Evolutionary conservation across 1,140 invertebrate species (phyloP).

Genomic region (Cepaea nemoralis): DNA sequence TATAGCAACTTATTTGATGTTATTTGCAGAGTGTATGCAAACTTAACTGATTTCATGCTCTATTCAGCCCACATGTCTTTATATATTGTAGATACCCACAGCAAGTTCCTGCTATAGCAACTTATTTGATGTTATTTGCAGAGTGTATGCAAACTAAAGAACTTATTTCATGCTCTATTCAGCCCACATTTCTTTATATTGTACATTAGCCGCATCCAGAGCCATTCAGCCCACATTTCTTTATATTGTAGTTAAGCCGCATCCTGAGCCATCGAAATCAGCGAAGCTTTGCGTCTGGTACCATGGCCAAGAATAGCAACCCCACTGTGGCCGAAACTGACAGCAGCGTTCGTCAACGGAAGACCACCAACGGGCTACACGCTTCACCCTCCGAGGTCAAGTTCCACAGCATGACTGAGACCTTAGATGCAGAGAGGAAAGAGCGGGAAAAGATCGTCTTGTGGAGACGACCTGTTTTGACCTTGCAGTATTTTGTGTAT

Average conservation of each 20-base stretch:
- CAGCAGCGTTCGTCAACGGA: slow-evolving; percentile 14
- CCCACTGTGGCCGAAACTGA: background rate
- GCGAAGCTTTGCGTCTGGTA: slow-evolving; percentile 22
- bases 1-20: no score
- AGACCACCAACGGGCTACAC: slow-evolving; percentile 46
- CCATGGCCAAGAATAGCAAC: slow-evolving; percentile 26
- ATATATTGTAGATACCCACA: no score
- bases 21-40: no score
- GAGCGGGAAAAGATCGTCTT: slow-evolving; percentile 81
- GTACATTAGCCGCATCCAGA: background rate
- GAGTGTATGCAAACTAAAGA: background rate
- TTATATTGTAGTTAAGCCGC: slow-evolving; percentile 33
- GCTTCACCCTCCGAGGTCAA: slow-evolving; percentile 29
- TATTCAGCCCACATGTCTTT: no score
- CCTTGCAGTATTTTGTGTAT: slow-evolving; percentile 85
- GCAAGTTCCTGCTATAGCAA: background rate
- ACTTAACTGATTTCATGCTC: no score
- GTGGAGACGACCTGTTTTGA: slow-evolving; percentile 87
- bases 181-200: background rate
- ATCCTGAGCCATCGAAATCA: slow-evolving; percentile 31
- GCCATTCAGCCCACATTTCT: no score
- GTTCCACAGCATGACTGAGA: slow-evolving; percentile 41
- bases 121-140: background rate
- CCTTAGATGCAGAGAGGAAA: slow-evolving; percentile 55
- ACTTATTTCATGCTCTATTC: background rate